Evolutionary conservation across 1,140 invertebrate species (phyloP), one percentile per base, ranked within the genome.

Genomic region (Zeugodacus cucurbitae): DNA sequence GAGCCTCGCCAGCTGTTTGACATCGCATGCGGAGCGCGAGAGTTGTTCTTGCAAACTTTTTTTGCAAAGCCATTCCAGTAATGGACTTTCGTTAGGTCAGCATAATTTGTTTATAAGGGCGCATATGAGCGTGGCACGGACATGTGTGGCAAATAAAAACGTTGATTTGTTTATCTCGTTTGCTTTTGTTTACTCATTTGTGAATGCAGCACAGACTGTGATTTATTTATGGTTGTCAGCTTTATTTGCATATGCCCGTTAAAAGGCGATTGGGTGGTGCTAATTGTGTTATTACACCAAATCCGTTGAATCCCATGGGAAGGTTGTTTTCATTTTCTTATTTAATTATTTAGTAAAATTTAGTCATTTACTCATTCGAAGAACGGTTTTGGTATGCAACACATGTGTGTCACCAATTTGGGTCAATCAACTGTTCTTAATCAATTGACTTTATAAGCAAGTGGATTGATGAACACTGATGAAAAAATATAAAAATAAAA

Each of bases 191-290:
- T 44, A 44, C 7, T 22, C 37, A 44, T 37, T 78, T 37, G 10
- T 37, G 11, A 34, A 20, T 70, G 64, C 64, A 34, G 22, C 59
- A 70, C 8, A 2, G 11, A 7, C 67, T 64, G 3, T 78, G 70
- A 44, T 78, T 78, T 78, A 78, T 78, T 78, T 78, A 78, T 78
- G 70, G 37, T 78, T 44, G 70, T 78, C 70, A 78, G 70, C 70
- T 78, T 78, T 78, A 78, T 78, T 78, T 78, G 70, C 70, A 78
- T 78, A 78, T 78, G 20, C 70, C 37, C 34, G 70, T 78, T 78
- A 78, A 78, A 78, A 26, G 70, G 20, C 22, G 37, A 78, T 44
- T 37, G 32, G 64, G 64, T 37, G 64, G 64, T 37, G 32, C 64
- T 70, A 70, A 70, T 70, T 44, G 70, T 78, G 70, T 44, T 78